These are phyloP conservation scores for Plutella xylostella DNA, from an alignment of 2,888 invertebrate genomes.

Conservation along the genomic window DNA sequence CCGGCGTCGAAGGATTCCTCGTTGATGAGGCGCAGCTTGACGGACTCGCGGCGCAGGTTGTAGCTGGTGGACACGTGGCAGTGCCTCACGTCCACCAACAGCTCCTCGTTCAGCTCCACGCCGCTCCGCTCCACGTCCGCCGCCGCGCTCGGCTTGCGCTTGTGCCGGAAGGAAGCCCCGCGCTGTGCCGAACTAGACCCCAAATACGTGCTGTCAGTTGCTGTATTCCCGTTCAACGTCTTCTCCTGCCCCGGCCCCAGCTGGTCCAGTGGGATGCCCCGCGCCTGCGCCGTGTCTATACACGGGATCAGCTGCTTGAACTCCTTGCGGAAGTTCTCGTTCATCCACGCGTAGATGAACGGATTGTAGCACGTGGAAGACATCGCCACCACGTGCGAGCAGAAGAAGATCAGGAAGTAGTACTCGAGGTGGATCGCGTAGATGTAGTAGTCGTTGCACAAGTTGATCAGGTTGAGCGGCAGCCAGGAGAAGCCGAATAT, in stretches of 20 bases:
- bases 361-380: constrained; percentile 97
- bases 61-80: constrained; percentile 64
- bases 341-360: constrained; percentile 97
- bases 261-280: constrained; percentile 61
- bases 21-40: constrained; percentile 55
- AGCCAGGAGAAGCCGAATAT: constrained; percentile 98
- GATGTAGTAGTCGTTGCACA: constrained; percentile 84
- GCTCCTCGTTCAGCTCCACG: constrained; percentile 55
- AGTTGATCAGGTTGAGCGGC: constrained; percentile 90
- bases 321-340: constrained; percentile 94
- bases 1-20: constrained; percentile 60
- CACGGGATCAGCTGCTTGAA: constrained; percentile 83
- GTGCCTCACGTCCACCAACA: constrained; percentile 58
- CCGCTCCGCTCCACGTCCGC: constrained; percentile 71
- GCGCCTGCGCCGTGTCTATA: constrained; percentile 59
- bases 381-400: constrained; percentile 93
- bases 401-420: constrained; percentile 90
- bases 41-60: constrained; percentile 56
- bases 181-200: constrained; percentile 68
- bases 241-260: constrained; percentile 72
- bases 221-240: constrained; percentile 81
- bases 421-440: constrained; percentile 81
- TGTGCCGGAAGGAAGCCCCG: constrained; percentile 61
- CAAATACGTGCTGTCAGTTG: constrained; percentile 73
- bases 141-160: constrained; percentile 70